phyloP scores from a whole-genome alignment of 2,888 invertebrate genomes.

The Euproctis similis region DNA sequence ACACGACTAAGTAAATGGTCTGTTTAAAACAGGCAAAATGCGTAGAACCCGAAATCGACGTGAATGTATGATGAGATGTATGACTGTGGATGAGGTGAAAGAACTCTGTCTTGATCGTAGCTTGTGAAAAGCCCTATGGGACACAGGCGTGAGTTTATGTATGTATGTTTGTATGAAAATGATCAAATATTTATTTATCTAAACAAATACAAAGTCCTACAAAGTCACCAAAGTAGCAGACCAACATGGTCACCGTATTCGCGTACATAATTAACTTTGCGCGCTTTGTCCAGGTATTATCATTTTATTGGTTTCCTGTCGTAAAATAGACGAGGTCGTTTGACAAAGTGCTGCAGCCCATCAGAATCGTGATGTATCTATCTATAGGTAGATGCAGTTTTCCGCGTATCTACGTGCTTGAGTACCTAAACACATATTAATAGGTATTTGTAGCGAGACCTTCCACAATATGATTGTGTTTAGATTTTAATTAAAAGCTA shows the following conservation, averaged over 20 bases:
- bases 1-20: too few relatives aligned
- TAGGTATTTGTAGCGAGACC: too few relatives aligned
- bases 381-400: constrained; percentile 56
- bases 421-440: constrained; percentile 14
- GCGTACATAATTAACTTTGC: constrained; percentile 43
- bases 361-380: too few relatives aligned
- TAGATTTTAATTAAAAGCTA: constrained; percentile 9
- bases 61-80: too few relatives aligned
- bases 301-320: constrained; percentile 68
- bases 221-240: constrained; percentile 4
- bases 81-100: too few relatives aligned
- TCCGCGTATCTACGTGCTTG: constrained; percentile 33
- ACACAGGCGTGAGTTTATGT: too few relatives aligned
- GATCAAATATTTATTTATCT: too few relatives aligned
- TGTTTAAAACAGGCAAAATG: too few relatives aligned
- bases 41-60: too few relatives aligned
- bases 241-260: constrained; percentile 18
- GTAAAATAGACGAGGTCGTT: constrained; percentile 58
- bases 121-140: too few relatives aligned
- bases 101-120: too few relatives aligned
- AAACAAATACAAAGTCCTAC: constrained; percentile 4
- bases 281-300: constrained; percentile 62
- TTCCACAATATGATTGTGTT: constrained; percentile 16
- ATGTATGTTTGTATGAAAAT: too few relatives aligned
- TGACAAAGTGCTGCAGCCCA: constrained; percentile 48